Conservation (phyloP, 2,888 invertebrate species). For the Pegoplata infirma region DNA sequence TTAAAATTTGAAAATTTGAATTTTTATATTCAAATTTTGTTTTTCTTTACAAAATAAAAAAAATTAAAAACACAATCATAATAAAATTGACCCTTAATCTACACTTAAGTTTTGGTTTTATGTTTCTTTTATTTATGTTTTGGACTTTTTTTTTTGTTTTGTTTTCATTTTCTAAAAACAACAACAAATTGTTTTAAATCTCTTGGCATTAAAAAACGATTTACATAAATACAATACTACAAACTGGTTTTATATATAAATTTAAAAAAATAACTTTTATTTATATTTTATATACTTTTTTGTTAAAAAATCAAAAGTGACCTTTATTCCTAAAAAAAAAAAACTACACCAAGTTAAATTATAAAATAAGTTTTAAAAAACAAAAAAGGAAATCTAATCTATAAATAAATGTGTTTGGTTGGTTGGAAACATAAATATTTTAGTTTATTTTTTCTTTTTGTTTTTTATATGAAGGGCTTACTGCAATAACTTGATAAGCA, state of each 20-base stretch:
- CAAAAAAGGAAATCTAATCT: neutral
- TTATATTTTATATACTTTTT: neutral
- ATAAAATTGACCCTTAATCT: constrained; percentile 19
- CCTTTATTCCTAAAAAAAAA: neutral
- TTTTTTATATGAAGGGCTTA: too few relatives aligned
- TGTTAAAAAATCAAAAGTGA: constrained; percentile 20
- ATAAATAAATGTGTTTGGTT: neutral
- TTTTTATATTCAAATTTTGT: neutral
- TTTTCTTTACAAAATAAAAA: neutral
- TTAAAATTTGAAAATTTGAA: neutral
- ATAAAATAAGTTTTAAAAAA: neutral
- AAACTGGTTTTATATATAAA: neutral
- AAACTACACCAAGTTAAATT: neutral
- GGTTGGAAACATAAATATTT: neutral
- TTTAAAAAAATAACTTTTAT: too few relatives aligned
- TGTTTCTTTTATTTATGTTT: too few relatives aligned
- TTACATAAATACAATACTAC: constrained; percentile 40
- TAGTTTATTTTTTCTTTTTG: neutral
- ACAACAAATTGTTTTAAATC: constrained; percentile 53
- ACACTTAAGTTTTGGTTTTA: constrained; percentile 4
- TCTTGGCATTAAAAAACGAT: constrained; percentile 48
- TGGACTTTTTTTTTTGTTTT: neutral
- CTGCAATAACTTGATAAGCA: too few relatives aligned
- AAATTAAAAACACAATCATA: neutral
- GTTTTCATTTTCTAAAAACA: neutral